These are phyloP conservation scores for Mystacornis crossleyi DNA, from an alignment of 2,113 vertebrate species.

Conservation along the genomic window DNA sequence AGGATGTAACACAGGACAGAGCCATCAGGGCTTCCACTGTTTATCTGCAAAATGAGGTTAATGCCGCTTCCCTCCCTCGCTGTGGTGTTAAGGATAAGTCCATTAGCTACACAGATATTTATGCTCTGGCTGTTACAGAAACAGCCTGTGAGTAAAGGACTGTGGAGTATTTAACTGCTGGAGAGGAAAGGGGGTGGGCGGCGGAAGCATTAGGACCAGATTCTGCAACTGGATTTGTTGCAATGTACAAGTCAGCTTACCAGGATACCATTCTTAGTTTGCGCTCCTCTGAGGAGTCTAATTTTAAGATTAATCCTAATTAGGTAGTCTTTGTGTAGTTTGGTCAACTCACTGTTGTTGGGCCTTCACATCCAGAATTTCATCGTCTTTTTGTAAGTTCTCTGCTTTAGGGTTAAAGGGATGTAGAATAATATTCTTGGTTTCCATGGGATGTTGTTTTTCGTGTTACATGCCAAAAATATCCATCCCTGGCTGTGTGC, in stretches of 20 bases:
- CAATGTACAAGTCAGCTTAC: constrained; percentile 34
- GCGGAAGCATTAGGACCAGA: constrained; percentile 50
- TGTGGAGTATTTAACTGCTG: constrained; percentile 5
- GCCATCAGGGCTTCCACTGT: background rate
- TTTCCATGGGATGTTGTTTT: background rate
- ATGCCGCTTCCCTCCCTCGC: background rate
- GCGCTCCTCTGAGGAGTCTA: background rate
- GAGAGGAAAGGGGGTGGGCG: background rate
- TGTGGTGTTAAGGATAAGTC: constrained; percentile 52
- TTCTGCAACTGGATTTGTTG: constrained; percentile 53
- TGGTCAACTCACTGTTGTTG: background rate
- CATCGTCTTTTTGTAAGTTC: background rate
- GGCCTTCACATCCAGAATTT: background rate
- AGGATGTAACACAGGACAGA: background rate
- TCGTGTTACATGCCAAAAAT: background rate
- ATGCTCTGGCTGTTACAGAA: constrained; percentile 45
- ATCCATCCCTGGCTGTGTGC: accelerated
- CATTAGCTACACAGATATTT: constrained; percentile 53
- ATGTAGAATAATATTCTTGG: background rate
- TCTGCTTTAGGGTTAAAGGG: background rate
- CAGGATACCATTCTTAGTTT: constrained; percentile 46
- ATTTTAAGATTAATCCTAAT: constrained; percentile 56
- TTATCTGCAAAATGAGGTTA: constrained; percentile 64
- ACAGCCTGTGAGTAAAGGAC: constrained; percentile 16
- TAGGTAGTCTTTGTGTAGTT: background rate